Evolutionary conservation across 2,797 vertebrate genomes (phyloP), one percentile per base, ranked within the genome.

Genomic region (Avahi laniger): DNA sequence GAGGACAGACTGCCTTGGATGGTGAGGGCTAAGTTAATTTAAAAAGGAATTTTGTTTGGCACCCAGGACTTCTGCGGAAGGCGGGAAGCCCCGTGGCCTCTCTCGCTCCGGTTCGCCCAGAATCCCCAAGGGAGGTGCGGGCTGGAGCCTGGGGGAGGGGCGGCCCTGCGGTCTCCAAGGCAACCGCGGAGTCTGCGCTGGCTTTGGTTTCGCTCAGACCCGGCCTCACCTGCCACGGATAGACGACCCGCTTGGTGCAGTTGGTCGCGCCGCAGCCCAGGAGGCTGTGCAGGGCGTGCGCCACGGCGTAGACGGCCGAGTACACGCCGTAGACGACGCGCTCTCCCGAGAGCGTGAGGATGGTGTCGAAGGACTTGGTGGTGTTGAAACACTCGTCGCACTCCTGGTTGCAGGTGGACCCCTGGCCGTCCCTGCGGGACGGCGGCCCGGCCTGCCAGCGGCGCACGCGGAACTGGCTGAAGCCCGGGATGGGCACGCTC

Each of bases 291-390:
- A 99, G 98, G 5, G 99, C 99, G 0, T 99, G 97, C 38, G 99
- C 99, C 67, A 99, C 98, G 0, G 99, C 98, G 0, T 99, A 99
- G 43, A 99, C 99, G 0, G 99, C 99, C 1, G 98, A 98, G 84
- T 99, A 99, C 57, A 99, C 99, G 0, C 98, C 99, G 78, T 98
- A 99, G 65, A 98, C 98, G 9, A 99, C 98, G 7, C 97, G 96
- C 24, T 98, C 92, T 0, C 97, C 98, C 0, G 69, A 98, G 1
- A 59, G 89, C 2, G 72, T 57, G 80, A 98, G 73, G 14, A 50
- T 0, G 10, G 6, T 6, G 52, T 30, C 46, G 12, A 22, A 93
- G 24, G 48, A 4, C 48, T 2, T 20, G 0, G 86, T 28, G 65
- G 1, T 2, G 4, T 86, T 57, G 13, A 70, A 18, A 63, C 98